Evolutionary conservation across 2,797 vertebrate species (phyloP).

Genomic region (Phrynocephalus guinanensis): DNA sequence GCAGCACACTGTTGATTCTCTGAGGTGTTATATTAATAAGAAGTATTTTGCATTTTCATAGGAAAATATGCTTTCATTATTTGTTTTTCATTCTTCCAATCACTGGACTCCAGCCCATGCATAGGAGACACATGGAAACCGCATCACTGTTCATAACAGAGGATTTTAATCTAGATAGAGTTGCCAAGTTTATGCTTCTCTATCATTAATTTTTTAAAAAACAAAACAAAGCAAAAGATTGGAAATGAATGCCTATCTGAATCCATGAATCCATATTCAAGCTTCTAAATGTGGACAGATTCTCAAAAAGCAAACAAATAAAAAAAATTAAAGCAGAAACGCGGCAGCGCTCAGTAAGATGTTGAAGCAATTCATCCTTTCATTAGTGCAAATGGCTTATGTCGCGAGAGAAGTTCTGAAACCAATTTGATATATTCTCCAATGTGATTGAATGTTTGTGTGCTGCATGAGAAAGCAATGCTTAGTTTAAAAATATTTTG

Average conservation of each 20-base stretch:
- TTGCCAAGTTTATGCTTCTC: not conserved
- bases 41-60: not conserved
- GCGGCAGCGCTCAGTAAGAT: constrained; percentile 23
- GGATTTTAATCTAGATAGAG: not conserved
- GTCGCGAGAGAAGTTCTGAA: not conserved
- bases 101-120: not conserved
- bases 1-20: not conserved
- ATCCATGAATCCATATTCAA: constrained; percentile 36
- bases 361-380: constrained; percentile 32
- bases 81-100: not conserved
- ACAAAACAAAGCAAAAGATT: not conserved
- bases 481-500: constrained; percentile 2
- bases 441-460: not conserved
- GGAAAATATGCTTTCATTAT: constrained; percentile 14
- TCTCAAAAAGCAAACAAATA: not conserved
- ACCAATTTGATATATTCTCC: constrained; percentile 27
- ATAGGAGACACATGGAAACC: not conserved
- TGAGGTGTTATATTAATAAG: not conserved
- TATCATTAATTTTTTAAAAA: not conserved
- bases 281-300: constrained; percentile 5
- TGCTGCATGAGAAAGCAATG: not conserved
- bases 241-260: constrained; percentile 37
- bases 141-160: not conserved
- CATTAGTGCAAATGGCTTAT: constrained; percentile 26
- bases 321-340: not conserved